Evolutionary conservation across 2,797 vertebrate genomes (phyloP).

Genomic region (Tragelaphus oryx): DNA sequence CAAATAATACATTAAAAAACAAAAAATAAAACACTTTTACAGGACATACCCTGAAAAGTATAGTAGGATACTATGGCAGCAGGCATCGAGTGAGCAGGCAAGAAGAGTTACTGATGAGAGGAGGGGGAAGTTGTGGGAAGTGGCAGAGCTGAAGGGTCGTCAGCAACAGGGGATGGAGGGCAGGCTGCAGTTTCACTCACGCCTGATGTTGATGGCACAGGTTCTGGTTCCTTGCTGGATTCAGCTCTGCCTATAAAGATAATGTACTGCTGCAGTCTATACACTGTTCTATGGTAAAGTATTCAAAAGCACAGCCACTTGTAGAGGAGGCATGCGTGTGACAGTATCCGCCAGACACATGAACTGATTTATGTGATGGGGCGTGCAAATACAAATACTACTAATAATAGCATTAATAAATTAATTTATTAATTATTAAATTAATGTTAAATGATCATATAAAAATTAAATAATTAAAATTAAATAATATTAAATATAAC

Average conservation of each 20-base stretch:
- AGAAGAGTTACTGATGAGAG: neutral
- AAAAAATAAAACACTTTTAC: neutral
- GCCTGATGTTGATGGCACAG: neutral
- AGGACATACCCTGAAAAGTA: neutral
- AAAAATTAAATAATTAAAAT: neutral
- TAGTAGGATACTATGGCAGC: neutral
- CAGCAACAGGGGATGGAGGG: neutral
- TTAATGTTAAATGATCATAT: neutral
- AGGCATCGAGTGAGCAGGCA: neutral
- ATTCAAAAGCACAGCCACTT: neutral
- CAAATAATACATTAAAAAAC: neutral
- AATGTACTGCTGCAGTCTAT: neutral
- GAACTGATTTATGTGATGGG: neutral
- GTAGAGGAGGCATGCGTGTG: neutral
- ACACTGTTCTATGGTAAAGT: neutral
- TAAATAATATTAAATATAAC: neutral
- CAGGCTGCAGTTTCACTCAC: neutral
- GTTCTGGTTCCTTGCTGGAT: neutral
- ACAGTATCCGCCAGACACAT: neutral
- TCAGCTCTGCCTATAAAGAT: neutral
- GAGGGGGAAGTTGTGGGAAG: neutral
- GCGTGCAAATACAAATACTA: neutral
- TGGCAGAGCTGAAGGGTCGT: neutral
- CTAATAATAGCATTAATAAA: neutral
- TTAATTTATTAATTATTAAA: neutral